Evolutionary conservation across 2,888 invertebrate genomes (phyloP).

Genomic region (Latheticus oryzae): DNA sequence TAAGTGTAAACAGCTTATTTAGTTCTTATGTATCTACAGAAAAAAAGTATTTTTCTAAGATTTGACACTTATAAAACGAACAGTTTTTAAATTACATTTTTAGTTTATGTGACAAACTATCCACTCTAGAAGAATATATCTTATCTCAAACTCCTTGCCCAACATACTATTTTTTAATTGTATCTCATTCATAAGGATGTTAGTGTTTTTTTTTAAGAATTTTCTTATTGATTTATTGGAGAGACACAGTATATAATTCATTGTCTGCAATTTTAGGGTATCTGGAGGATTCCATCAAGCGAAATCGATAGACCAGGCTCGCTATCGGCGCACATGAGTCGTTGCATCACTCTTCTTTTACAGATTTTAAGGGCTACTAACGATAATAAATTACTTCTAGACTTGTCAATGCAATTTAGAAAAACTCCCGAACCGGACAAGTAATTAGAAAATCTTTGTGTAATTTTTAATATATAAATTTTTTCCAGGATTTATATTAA

Average conservation of each 20-base stretch:
- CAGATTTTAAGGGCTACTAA: constrained; percentile 83
- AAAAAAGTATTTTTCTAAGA: too few species aligned
- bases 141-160: too few species aligned
- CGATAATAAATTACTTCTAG: constrained; percentile 83
- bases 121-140: too few species aligned
- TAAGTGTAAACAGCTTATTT: constrained; percentile 67
- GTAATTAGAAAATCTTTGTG: constrained; percentile 64
- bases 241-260: too few species aligned
- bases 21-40: too few species aligned
- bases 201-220: too few species aligned
- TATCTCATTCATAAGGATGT: too few species aligned
- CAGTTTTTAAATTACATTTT: too few species aligned
- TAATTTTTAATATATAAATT: constrained; percentile 14
- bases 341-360: constrained; percentile 83
- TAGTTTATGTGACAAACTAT: too few species aligned
- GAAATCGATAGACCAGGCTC: constrained; percentile 95
- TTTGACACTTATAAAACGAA: too few species aligned
- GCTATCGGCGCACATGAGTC: constrained; percentile 90
- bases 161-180: too few species aligned
- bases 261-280: constrained; percentile 79
- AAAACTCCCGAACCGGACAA: constrained; percentile 88
- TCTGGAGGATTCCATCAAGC: constrained; percentile 90
- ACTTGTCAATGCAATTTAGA: constrained; percentile 82
- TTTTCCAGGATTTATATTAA: constrained; percentile 80
- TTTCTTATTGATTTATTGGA: too few species aligned